These are phyloP conservation scores for Patiria pectinifera DNA, from an alignment of 53 echinoderm and acorn worm species.

Conservation along the genomic window DNA sequence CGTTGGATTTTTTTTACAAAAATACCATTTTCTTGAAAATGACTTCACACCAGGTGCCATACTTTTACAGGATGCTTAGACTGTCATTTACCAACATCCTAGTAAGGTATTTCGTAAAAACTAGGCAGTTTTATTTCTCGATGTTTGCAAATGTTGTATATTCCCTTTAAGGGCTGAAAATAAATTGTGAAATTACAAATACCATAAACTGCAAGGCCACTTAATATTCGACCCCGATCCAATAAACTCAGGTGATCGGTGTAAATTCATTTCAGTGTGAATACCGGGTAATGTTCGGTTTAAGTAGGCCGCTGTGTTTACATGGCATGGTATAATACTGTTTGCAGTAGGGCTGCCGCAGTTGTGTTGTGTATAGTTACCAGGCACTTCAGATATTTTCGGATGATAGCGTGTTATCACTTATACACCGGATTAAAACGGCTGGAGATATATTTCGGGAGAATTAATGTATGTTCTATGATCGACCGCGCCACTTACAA, in stretches of 20 bases:
- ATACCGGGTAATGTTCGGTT: not conserved
- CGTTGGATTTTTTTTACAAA: too few species aligned
- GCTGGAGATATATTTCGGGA: not conserved
- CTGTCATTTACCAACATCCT: too few species aligned
- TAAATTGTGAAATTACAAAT: not conserved
- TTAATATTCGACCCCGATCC: conserved; percentile 9
- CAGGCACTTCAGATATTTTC: not conserved
- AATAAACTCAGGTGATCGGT: not conserved
- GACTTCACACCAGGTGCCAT: too few species aligned
- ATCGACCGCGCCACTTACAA: not conserved
- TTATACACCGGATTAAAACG: not conserved
- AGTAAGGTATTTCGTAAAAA: too few species aligned
- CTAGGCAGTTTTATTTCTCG: too few species aligned
- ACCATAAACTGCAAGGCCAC: not conserved
- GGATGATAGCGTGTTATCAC: conserved; percentile 31
- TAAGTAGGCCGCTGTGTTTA: conserved; percentile 7
- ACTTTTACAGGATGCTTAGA: too few species aligned
- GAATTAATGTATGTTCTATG: not conserved
- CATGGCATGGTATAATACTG: not conserved
- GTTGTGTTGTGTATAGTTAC: not conserved
- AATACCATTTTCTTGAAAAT: too few species aligned
- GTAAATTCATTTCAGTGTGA: not conserved
- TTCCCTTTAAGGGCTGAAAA: too few species aligned
- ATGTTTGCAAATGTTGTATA: too few species aligned
- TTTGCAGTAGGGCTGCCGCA: not conserved